Percentiles rank a stretch among this genome's conserved stretches.
Evolutionary conservation across 2,888 invertebrate species (phyloP).

Genomic region (Eledona agricola): DNA sequence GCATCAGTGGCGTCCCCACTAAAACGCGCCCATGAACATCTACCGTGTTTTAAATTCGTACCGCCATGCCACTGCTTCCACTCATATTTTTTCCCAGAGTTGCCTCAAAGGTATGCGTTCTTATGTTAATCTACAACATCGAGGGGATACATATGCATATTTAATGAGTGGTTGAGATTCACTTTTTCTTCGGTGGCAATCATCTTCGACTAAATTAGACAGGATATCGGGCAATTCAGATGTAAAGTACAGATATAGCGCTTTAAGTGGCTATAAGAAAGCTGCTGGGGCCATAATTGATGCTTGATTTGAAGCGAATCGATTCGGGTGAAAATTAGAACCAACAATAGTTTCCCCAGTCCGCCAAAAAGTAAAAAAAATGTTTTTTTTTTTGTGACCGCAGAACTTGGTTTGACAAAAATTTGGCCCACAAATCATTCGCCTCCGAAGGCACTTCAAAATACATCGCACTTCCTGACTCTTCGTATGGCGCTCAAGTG

Average conservation of each 20-base stretch:
- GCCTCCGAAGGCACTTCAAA: no score
- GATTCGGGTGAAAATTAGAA: no score
- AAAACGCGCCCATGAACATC: no score
- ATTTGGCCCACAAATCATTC: no score
- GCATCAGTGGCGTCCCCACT: slow-evolving; percentile 11
- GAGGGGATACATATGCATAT: slow-evolving; percentile 47
- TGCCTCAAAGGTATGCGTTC: slow-evolving; percentile 40
- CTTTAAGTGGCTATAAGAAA: slow-evolving; percentile 24
- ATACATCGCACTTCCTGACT: no score
- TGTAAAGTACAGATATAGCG: slow-evolving; percentile 31
- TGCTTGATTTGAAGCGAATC: no score
- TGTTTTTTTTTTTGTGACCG: no score
- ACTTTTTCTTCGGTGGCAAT: slow-evolving; percentile 41
- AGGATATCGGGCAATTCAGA: slow-evolving; percentile 37
- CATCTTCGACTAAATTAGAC: slow-evolving; percentile 44
- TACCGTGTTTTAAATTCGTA: slow-evolving; percentile 19
- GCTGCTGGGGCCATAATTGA: no score
- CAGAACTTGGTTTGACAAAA: no score
- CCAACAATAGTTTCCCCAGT: no score
- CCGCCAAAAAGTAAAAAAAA: no score
- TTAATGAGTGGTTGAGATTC: slow-evolving; percentile 45
- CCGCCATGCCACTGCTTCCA: slow-evolving; percentile 22
- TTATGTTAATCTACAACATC: slow-evolving; percentile 47
- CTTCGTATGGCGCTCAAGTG: no score
- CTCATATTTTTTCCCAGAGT: slow-evolving; percentile 16